Evolutionary conservation across 2,797 vertebrate genomes (phyloP).

Genomic region (Squalus acanthias): DNA sequence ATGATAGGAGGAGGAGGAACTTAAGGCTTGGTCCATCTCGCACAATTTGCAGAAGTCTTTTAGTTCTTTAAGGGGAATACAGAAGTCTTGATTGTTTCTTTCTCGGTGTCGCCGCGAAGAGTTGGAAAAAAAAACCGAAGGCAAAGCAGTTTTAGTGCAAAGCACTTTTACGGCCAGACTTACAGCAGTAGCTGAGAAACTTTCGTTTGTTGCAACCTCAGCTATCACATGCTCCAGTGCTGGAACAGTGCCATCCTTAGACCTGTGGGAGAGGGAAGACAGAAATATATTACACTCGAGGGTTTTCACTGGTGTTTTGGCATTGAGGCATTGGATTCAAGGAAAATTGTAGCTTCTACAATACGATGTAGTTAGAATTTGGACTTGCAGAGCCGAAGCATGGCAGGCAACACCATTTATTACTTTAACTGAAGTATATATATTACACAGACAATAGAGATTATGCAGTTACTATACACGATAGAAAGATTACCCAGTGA

Average conservation of each 20-base stretch:
- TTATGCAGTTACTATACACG: neutral
- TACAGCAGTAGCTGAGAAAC: neutral
- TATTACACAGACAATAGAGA: neutral
- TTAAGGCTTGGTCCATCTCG: neutral
- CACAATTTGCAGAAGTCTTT: conserved; percentile 19
- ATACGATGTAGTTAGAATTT: neutral
- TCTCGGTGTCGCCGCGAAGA: neutral
- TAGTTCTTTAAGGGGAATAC: conserved; percentile 23
- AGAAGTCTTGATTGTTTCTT: conserved; percentile 15
- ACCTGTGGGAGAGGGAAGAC: conserved; percentile 18
- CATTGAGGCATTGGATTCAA: neutral
- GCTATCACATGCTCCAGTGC: neutral
- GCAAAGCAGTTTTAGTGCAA: conserved; percentile 15
- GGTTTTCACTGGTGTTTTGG: conserved; percentile 19
- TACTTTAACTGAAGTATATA: no score
- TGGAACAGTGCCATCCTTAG: conserved; percentile 6
- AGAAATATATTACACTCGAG: conserved; percentile 26
- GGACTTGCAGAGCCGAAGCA: neutral
- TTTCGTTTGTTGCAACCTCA: conserved; percentile 23
- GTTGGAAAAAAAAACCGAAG: neutral
- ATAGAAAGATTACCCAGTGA: neutral
- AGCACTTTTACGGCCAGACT: neutral
- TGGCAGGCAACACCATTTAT: neutral
- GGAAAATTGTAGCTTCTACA: neutral
- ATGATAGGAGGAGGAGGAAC: neutral